Evolutionary conservation across 2,113 vertebrate species (phyloP).

Genomic region (Bambusicola thoracicus): DNA sequence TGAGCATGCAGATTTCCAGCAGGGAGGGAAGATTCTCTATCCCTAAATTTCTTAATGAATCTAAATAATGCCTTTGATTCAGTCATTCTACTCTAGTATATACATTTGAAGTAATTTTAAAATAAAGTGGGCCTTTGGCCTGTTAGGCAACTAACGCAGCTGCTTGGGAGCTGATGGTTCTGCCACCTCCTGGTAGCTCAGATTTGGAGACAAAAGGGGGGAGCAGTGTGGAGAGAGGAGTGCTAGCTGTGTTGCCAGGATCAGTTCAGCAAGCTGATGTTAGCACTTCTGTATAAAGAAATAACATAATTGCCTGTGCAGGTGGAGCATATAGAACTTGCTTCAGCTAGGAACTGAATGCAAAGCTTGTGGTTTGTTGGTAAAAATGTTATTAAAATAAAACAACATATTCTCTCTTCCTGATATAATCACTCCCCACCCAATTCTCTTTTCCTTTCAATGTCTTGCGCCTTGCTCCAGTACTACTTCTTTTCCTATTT

Average conservation of each 20-base stretch:
- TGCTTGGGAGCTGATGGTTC: neutral
- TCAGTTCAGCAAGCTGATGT: neutral
- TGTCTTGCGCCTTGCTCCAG: neutral
- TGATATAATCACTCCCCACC: neutral
- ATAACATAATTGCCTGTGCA: neutral
- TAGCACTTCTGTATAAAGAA: neutral
- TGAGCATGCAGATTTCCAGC: neutral
- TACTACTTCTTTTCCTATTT: neutral
- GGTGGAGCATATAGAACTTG: neutral
- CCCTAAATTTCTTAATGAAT: neutral
- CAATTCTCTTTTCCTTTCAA: rapidly evolving
- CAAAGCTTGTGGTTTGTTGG: neutral
- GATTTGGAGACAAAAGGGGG: neutral
- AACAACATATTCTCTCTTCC: neutral
- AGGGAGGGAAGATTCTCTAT: neutral
- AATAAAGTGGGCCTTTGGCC: neutral
- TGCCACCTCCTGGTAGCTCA: neutral
- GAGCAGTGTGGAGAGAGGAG: neutral
- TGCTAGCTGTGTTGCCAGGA: neutral
- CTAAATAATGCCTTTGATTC: neutral
- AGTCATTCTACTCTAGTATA: neutral
- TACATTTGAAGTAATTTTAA: neutral
- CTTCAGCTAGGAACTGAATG: neutral
- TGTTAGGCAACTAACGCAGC: neutral
- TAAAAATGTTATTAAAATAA: neutral